Base-by-base conservation (phyloP, 1,140 invertebrate genomes). In the Ooceraea biroi region DNA sequence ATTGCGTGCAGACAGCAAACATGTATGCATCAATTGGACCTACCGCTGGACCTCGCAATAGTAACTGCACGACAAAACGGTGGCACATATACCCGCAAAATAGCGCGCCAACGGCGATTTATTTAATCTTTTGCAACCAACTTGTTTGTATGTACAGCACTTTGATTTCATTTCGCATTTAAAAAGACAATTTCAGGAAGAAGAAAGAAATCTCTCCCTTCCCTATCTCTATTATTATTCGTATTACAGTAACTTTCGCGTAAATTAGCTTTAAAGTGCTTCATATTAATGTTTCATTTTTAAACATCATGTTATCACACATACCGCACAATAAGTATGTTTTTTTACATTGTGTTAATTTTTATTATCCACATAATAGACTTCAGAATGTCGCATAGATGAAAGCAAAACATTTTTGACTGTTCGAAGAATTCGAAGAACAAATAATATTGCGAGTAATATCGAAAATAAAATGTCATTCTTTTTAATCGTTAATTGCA, bases 1-100 rank as follows among this genome's bases (percentile, higher is more conserved):
- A 71, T 80, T 80, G 76, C 76, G 66, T 80, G 76, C 65, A 69
- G 8, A 44, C 50, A 50, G 19, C 25, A 41, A 80, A 46, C 50
- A 68, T 36, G 17, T 41, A 77, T 30, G 36, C 58, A 3, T n/a
- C 36, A 46, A 57, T 65, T 68, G 25, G 41, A 58, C 14, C 71
- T 58, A 44, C n/a, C 44, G 73, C 58, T 80, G 58, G 58, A 76
- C 12, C 44, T 76, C 41, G 36, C 76, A 57, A 57, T 25, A 57
- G n/a, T 17, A 10, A 7, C 17, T 7, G 22, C 17, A 19, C 44
- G 44, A 48, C 58, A 7, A 17, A 12, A 36, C 36, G 41, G 17
- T 78, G 61, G 63, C 60, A 68, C 44, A 77, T 63, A 41, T 52
- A 57, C 25, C n/a, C 30, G 46, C 10, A 14, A 77, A 77, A 69